Evolutionary conservation across 2,888 invertebrate species (phyloP).

Genomic region (Caenorhabditis japonica): DNA sequence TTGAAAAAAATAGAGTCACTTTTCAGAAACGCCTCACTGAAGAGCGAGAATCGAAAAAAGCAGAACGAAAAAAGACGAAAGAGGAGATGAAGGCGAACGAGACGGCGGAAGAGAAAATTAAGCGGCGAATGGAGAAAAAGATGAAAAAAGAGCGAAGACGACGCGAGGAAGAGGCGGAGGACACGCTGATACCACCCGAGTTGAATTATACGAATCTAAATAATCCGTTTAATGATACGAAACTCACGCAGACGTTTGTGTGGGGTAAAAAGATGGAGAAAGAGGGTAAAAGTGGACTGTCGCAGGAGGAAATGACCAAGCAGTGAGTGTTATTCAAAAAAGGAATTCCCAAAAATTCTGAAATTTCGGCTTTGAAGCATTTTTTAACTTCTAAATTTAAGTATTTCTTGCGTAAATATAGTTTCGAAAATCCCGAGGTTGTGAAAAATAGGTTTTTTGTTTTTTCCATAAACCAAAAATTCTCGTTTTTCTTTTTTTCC

Average conservation of each 20-base stretch:
- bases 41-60: too few relatives aligned
- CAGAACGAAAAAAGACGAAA: too few relatives aligned
- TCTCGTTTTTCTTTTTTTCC: too few relatives aligned
- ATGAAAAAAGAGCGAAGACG: constrained; percentile 67
- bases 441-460: too few relatives aligned
- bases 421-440: too few relatives aligned
- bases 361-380: too few relatives aligned
- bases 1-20: not conserved
- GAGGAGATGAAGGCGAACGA: constrained; percentile 86
- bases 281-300: constrained; percentile 82
- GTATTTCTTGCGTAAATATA: too few relatives aligned
- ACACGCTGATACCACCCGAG: constrained; percentile 83
- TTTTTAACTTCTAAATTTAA: too few relatives aligned
- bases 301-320: constrained; percentile 65
- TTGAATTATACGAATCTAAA: constrained; percentile 93
- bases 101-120: constrained; percentile 92
- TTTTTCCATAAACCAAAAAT: too few relatives aligned
- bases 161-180: constrained; percentile 33
- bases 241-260: constrained; percentile 92
- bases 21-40: constrained; percentile 31
- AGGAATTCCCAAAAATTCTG: too few relatives aligned
- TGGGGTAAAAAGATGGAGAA: constrained; percentile 96
- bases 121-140: constrained; percentile 89
- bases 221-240: constrained; percentile 98
- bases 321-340: constrained; percentile 54